phyloP scores from a whole-genome alignment of 2,113 vertebrate species.

The Anoplopoma fimbria region DNA sequence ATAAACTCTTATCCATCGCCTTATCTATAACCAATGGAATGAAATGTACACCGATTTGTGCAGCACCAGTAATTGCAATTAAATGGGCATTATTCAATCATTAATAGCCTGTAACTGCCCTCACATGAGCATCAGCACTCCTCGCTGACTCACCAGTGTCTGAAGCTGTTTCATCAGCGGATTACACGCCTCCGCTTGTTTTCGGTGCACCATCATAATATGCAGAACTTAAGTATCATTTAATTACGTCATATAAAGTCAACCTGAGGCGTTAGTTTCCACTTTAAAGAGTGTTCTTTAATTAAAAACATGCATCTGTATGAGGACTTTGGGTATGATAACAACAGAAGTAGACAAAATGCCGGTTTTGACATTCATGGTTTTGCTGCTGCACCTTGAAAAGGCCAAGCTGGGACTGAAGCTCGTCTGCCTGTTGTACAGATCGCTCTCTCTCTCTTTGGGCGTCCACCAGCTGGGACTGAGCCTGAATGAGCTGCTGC shows the following conservation, averaged over 20 bases:
- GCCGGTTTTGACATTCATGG: background rate
- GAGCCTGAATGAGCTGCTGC: constrained; percentile 75
- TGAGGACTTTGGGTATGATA: too few species aligned
- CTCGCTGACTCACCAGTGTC: constrained; percentile 47
- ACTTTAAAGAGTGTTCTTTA: constrained; percentile 48
- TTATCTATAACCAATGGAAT: background rate
- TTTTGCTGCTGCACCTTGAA: constrained; percentile 76
- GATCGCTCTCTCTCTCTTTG: constrained; percentile 73
- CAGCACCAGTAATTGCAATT: background rate
- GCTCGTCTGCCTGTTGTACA: constrained; percentile 75
- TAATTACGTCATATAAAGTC: background rate
- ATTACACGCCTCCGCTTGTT: constrained; percentile 75
- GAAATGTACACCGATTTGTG: background rate
- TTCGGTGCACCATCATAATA: constrained; percentile 67
- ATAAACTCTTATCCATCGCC: background rate
- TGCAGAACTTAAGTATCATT: background rate
- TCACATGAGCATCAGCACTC: constrained; percentile 50
- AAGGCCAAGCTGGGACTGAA: constrained; percentile 71
- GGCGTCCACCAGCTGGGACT: constrained; percentile 71
- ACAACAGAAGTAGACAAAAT: background rate
- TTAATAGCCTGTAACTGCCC: background rate
- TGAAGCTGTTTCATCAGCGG: constrained; percentile 77
- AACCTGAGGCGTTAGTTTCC: constrained; percentile 63
- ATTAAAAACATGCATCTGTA: background rate
- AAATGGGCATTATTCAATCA: background rate